phyloP scores from a whole-genome alignment of 2,888 invertebrate genomes.

The Heteromyza rotundicornis region DNA sequence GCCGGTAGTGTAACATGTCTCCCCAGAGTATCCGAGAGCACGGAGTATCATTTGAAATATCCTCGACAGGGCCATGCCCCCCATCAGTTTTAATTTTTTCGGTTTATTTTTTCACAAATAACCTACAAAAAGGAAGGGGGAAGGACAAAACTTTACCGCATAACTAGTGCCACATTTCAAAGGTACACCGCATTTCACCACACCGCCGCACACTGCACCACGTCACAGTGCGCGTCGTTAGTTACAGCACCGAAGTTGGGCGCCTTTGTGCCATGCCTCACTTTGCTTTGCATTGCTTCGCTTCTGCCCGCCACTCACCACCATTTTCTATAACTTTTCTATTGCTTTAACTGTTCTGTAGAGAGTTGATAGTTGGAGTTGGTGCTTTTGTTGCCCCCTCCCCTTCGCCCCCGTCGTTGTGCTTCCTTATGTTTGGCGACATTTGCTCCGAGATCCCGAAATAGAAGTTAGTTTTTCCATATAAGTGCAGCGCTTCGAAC shows the following conservation, averaged over 20 bases:
- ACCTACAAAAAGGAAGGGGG: neutral
- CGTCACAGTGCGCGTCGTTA: conserved; percentile 7
- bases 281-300: neutral
- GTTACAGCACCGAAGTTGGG: conserved; percentile 5
- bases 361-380: too few relatives aligned
- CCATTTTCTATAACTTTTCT: conserved; percentile 2
- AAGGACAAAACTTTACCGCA: conserved; percentile 1
- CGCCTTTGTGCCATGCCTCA: too few relatives aligned
- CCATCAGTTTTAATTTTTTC: neutral
- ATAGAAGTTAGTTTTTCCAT: neutral
- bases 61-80: too few relatives aligned
- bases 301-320: neutral
- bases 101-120: neutral
- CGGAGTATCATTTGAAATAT: too few relatives aligned
- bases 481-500: neutral
- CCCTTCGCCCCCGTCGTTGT: neutral
- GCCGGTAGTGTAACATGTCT: neutral
- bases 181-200: conserved; percentile 16
- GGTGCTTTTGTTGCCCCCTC: neutral
- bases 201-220: neutral
- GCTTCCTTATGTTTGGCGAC: neutral
- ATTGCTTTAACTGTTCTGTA: neutral
- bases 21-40: neutral
- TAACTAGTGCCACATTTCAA: conserved; percentile 4
- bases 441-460: neutral